Evolutionary conservation across 2,888 invertebrate species (phyloP), one percentile per base, ranked within the genome.

Genomic region (Lordiphosa andalusiaca): DNA sequence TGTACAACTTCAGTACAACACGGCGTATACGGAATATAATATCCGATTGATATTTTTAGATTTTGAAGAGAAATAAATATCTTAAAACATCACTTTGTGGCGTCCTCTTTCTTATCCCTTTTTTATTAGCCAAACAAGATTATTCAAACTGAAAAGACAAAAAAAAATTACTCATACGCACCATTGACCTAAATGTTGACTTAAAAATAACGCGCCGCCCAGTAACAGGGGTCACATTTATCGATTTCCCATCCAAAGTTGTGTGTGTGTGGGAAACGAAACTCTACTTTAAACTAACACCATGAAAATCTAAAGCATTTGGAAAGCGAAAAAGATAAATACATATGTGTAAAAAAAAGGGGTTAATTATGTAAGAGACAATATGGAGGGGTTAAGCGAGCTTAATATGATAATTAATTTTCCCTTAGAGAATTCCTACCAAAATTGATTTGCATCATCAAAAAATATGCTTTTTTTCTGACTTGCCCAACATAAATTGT

Each of bases 141-240:
- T 16, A n/a, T 21, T 41, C 21, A 41, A 41, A 41, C 40, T 41
- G n/a, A 30, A 16, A 30, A 44, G 12, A 44, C n/a, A 33, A 9
- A 7, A 4, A 44, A 44, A 33, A 44, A 44, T 72, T 65, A 69
- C 69, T 67, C 67, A 80, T 69, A 78, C 74, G 80, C 74, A 80
- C 69, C 69, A 61, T 58, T 72, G 76, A 69, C 72, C 78, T 40
- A 65, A 56, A 69, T 66, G 33, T 56, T 37, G 36, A 21, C 41
- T 56, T 35, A 10, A 49, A 59, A 55, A 10, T 40, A 40, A 52
- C 56, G 23, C 16, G 21, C 35, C 23, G 16, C 4, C 44, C 44
- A 70, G 47, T 52, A 44, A 46, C 54, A 57, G 49, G 37, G 38
- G 21, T 33, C 40, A 51, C 48, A 55, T 46, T 60, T 74, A 78